phyloP scores from a whole-genome alignment of 2,888 invertebrate genomes.

The Corythucha ciliata region DNA sequence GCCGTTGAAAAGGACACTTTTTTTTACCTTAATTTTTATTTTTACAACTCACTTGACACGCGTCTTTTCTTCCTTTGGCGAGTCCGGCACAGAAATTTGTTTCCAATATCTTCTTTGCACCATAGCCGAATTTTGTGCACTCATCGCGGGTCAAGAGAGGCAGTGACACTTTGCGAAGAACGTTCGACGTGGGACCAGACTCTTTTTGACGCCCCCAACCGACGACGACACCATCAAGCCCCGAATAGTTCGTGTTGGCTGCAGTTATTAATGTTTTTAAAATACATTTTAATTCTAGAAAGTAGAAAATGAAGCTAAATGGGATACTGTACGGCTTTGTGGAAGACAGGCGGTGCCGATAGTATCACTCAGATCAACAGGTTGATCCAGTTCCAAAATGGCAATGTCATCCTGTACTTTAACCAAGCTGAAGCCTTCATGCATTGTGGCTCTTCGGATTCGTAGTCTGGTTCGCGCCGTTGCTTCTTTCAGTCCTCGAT shows the following conservation, averaged over 20 bases:
- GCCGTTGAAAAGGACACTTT: neutral
- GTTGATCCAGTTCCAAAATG: slow-evolving; percentile 55
- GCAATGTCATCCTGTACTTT: slow-evolving; percentile 81
- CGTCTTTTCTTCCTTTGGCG: slow-evolving; percentile 60
- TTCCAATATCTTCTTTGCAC: slow-evolving; percentile 56
- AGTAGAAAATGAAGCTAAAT: no score
- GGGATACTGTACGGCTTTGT: no score
- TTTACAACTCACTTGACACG: slow-evolving; percentile 52
- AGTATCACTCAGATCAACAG: slow-evolving; percentile 45
- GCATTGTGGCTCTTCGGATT: slow-evolving; percentile 51
- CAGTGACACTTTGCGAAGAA: slow-evolving; percentile 61
- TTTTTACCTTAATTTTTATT: no score
- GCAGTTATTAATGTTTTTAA: slow-evolving; percentile 4
- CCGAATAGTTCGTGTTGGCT: slow-evolving; percentile 26
- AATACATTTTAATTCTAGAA: slow-evolving; percentile 1
- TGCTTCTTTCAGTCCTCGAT: slow-evolving; percentile 51
- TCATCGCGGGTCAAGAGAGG: slow-evolving; percentile 58
- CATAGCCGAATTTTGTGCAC: slow-evolving; percentile 59
- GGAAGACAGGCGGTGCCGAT: slow-evolving; percentile 73
- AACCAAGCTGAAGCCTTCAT: slow-evolving; percentile 60
- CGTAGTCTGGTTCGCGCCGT: slow-evolving; percentile 47
- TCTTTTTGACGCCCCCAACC: slow-evolving; percentile 39
- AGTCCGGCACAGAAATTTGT: slow-evolving; percentile 75
- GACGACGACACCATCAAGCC: slow-evolving; percentile 35
- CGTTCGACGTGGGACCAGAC: slow-evolving; percentile 44